Evolutionary conservation across 2,888 invertebrate species (phyloP).

Genomic region (Microctonus hyperodae): DNA sequence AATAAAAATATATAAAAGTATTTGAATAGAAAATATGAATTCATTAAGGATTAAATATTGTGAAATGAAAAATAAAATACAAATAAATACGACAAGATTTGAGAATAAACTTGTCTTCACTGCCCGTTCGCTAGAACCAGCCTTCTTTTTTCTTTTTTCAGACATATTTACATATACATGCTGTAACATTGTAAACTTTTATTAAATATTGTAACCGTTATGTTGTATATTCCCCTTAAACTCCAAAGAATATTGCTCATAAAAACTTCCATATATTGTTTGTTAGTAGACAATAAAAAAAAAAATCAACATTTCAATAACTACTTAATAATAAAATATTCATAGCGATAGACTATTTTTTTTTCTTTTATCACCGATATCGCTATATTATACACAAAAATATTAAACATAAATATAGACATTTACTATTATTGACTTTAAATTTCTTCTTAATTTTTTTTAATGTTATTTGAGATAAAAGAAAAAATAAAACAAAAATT

Average conservation of each 20-base stretch:
- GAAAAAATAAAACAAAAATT: not conserved
- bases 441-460: not conserved
- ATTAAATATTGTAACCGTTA: slow-evolving; percentile 27
- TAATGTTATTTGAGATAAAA: not conserved
- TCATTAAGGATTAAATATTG: not conserved
- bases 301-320: slow-evolving; percentile 13
- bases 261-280: slow-evolving; percentile 20
- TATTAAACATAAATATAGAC: not conserved
- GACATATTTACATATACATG: slow-evolving; percentile 53
- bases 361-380: not conserved
- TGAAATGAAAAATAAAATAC: slow-evolving; percentile 24
- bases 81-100: slow-evolving; percentile 18
- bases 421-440: not conserved
- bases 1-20: not conserved
- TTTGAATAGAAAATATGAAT: not conserved
- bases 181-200: slow-evolving; percentile 58
- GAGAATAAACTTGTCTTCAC: slow-evolving; percentile 33
- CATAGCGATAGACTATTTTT: not conserved
- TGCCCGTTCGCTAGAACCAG: slow-evolving; percentile 49
- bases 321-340: slow-evolving; percentile 11
- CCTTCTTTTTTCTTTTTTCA: slow-evolving; percentile 31
- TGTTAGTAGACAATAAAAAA: slow-evolving; percentile 21
- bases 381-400: not conserved
- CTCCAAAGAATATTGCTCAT: slow-evolving; percentile 14
- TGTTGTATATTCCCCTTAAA: slow-evolving; percentile 18